Conservation (phyloP, 2,797 vertebrate species). For the Myotis findleyi region DNA sequence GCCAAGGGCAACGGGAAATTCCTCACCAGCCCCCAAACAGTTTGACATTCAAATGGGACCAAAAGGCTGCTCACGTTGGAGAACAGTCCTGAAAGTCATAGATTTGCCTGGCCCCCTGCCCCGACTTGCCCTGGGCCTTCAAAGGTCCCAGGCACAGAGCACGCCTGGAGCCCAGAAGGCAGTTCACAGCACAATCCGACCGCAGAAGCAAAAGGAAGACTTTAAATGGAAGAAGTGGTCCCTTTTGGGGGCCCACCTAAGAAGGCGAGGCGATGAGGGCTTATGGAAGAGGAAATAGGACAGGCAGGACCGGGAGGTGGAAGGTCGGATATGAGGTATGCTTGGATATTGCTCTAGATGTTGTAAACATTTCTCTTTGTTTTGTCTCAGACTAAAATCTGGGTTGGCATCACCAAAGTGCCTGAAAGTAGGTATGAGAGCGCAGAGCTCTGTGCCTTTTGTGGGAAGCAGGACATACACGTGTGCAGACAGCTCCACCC, state of each 20-base stretch:
- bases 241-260: neutral
- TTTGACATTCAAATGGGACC: neutral
- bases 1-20: neutral
- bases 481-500: slow-evolving; percentile 73
- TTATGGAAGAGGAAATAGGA: neutral
- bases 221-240: neutral
- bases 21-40: neutral
- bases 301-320: slow-evolving; percentile 63
- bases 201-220: slow-evolving; percentile 69
- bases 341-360: slow-evolving; percentile 88
- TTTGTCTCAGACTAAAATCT: slow-evolving; percentile 73
- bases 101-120: neutral
- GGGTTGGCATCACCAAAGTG: slow-evolving; percentile 60
- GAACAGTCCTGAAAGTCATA: neutral
- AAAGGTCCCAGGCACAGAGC: neutral
- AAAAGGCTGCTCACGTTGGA: neutral
- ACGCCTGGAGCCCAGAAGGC: neutral
- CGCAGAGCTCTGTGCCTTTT: neutral
- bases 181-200: slow-evolving; percentile 7
- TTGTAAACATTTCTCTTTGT: slow-evolving; percentile 88
- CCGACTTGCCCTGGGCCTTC: slow-evolving; percentile 58
- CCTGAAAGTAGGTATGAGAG: slow-evolving; percentile 31
- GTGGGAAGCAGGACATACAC: slow-evolving; percentile 46
- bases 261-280: slow-evolving; percentile 10
- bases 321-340: slow-evolving; percentile 85